These are phyloP conservation scores for Epinotia ramella DNA, from an alignment of 2,888 invertebrate species.

Conservation along the genomic window DNA sequence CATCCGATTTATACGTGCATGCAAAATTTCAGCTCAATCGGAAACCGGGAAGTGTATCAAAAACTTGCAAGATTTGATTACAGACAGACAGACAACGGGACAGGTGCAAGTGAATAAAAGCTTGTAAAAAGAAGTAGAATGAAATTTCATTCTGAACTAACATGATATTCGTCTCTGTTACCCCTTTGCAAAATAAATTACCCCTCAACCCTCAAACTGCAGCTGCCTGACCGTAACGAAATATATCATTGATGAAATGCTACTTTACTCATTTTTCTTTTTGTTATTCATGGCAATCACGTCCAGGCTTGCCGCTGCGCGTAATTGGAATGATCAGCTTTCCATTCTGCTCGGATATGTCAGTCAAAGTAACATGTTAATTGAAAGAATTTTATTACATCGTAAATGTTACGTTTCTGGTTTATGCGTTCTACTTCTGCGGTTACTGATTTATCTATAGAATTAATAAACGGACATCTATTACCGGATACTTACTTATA, in stretches of 20 bases:
- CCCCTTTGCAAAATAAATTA: background rate
- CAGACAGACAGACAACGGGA: too few species aligned
- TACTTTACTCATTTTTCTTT: slow-evolving; percentile 13
- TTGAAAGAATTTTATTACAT: slow-evolving; percentile 28
- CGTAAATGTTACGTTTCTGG: slow-evolving; percentile 19
- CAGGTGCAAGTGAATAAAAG: too few species aligned
- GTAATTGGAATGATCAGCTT: slow-evolving; percentile 29
- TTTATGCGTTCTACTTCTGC: slow-evolving; percentile 10
- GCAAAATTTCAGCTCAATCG: too few species aligned
- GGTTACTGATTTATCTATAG: slow-evolving; percentile 1
- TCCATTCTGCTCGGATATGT: slow-evolving; percentile 29
- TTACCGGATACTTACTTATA: background rate
- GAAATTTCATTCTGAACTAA: too few species aligned
- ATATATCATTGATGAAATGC: background rate
- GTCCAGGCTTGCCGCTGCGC: slow-evolving; percentile 4
- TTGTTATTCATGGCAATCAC: slow-evolving; percentile 5
- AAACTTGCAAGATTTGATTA: too few species aligned
- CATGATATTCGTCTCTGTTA: too few species aligned
- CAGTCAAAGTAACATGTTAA: slow-evolving; percentile 34
- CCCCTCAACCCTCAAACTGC: background rate
- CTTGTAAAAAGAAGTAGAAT: too few species aligned
- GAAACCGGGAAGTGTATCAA: too few species aligned
- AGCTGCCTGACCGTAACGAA: background rate
- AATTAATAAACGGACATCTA: background rate
- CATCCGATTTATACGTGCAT: too few species aligned